A percentile compares a stretch with the other conserved stretches of the same genome.
These are phyloP conservation scores for Sphaeramia orbicularis DNA, from an alignment of 2,797 vertebrate species.

Conservation along the genomic window DNA sequence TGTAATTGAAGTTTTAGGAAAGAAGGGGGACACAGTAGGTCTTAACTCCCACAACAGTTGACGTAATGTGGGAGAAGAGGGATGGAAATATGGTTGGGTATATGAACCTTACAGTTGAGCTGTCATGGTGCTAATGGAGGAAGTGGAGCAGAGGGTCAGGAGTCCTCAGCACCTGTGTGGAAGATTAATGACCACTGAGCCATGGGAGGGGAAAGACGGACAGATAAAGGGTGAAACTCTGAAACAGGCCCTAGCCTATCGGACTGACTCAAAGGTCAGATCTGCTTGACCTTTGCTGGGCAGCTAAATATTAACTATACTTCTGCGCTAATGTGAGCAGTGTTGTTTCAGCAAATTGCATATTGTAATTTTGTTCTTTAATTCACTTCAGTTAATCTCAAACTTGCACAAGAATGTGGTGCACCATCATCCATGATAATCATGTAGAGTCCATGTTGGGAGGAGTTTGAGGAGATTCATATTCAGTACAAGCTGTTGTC, in stretches of 20 bases:
- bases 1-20: conserved; percentile 54
- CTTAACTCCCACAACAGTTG: conserved; percentile 42
- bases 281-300: conserved; percentile 47
- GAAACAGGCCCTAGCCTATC: conserved; percentile 49
- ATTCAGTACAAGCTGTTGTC: conserved; percentile 71
- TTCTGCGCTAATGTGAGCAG: conserved; percentile 5
- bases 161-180: conserved; percentile 79
- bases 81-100: conserved; percentile 65
- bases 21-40: conserved; percentile 36
- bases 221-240: conserved; percentile 56
- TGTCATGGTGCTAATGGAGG: conserved; percentile 80
- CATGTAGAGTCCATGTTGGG: conserved; percentile 25
- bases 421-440: conserved; percentile 34
- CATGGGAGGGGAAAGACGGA: conserved; percentile 61
- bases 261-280: conserved; percentile 59
- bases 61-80: conserved; percentile 62
- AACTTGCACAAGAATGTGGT: conserved; percentile 15
- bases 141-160: conserved; percentile 81
- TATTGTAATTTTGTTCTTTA: conserved; percentile 14
- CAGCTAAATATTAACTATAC: conserved; percentile 34
- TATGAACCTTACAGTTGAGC: conserved; percentile 77
- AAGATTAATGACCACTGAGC: conserved; percentile 83
- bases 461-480: conserved; percentile 56
- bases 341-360: conserved; percentile 15
- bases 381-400: conserved; percentile 37